These are phyloP conservation scores for Gallinago jamesoni DNA, from an alignment of 2,113 vertebrate genomes.

Conservation along the genomic window DNA sequence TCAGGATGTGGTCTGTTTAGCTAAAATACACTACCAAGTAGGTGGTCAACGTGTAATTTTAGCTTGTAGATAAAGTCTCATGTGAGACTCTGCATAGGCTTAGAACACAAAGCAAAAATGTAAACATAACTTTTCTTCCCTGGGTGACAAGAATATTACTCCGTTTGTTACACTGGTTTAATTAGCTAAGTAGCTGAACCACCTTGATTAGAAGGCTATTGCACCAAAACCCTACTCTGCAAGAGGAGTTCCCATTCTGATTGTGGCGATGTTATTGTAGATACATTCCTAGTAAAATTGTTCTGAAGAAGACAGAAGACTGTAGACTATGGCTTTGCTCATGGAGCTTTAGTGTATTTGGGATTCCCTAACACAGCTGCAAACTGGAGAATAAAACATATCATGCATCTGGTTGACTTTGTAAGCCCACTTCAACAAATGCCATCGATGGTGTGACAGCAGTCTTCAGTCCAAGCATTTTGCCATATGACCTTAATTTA, in stretches of 20 bases:
- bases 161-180: background rate
- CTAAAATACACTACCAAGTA: background rate
- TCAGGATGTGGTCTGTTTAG: constrained; percentile 8
- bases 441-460: background rate
- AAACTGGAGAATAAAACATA: background rate
- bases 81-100: background rate
- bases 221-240: background rate
- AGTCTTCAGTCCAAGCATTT: background rate
- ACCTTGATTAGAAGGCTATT: background rate
- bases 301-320: background rate
- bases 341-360: background rate
- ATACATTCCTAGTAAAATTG: background rate
- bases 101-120: background rate
- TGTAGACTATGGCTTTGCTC: background rate
- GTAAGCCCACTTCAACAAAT: background rate
- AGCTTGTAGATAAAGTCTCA: background rate
- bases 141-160: background rate
- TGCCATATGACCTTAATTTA: background rate
- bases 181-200: background rate
- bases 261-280: background rate
- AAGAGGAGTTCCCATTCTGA: background rate
- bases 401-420: background rate
- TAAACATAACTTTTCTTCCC: background rate
- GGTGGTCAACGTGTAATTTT: background rate
- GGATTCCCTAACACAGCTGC: background rate